These are phyloP conservation scores for Cremastinae sp. DNA, from an alignment of 2,888 invertebrate genomes.

Conservation along the genomic window DNA sequence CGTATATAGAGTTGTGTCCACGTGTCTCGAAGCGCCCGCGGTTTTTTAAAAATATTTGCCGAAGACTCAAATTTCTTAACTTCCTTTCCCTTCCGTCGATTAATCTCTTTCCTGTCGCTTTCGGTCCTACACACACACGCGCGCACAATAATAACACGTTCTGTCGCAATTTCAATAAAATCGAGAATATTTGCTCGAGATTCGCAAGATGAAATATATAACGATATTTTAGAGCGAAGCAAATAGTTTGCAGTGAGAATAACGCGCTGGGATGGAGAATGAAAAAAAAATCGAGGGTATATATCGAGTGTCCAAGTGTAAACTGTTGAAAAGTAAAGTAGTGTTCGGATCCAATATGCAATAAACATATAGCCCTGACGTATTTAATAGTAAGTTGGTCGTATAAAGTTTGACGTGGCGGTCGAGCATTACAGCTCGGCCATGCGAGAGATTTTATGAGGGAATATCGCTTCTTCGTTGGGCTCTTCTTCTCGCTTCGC, in stretches of 20 bases:
- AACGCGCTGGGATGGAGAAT: neutral
- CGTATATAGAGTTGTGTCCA: too few relatives aligned
- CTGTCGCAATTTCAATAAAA: too few relatives aligned
- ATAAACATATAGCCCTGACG: constrained; percentile 79
- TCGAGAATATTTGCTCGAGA: neutral
- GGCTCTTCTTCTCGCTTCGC: constrained; percentile 38
- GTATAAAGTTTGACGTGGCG: constrained; percentile 79
- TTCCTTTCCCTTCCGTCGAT: constrained; percentile 49
- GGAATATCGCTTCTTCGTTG: constrained; percentile 64
- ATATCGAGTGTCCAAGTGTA: constrained; percentile 22
- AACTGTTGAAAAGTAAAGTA: constrained; percentile 62
- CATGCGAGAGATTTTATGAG: constrained; percentile 61
- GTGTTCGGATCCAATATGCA: constrained; percentile 77
- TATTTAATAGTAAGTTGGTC: constrained; percentile 80
- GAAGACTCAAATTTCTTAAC: constrained; percentile 49
- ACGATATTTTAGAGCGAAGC: neutral
- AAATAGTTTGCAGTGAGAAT: neutral
- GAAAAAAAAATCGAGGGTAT: neutral
- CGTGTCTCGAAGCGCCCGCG: neutral
- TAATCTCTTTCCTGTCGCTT: constrained; percentile 17
- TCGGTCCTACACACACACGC: neutral
- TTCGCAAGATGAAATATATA: neutral
- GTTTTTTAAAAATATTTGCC: constrained; percentile 5
- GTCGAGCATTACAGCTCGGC: constrained; percentile 53
- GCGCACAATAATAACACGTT: too few relatives aligned